Conservation (phyloP, 2,888 invertebrate species). For the Petrophora chlorosata region DNA sequence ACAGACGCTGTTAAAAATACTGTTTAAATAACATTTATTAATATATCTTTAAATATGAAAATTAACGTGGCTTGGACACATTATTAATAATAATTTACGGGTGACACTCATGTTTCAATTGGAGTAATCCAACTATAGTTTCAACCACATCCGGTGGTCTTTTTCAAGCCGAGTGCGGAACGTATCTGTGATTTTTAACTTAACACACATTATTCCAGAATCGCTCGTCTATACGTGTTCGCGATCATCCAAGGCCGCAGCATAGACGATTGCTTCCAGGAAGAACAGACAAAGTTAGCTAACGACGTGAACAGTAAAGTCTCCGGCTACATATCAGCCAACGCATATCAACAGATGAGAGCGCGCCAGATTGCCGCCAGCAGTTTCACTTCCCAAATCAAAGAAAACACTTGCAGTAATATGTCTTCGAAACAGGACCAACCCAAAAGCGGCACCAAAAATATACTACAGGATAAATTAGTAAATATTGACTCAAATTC, state of each 20-base stretch:
- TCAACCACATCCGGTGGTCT: no score
- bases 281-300: constrained; percentile 66
- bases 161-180: no score
- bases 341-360: constrained; percentile 67
- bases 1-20: no score
- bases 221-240: constrained; percentile 86
- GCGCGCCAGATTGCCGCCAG: constrained; percentile 49
- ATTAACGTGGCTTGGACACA: no score
- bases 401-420: constrained; percentile 67
- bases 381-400: constrained; percentile 63
- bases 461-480: constrained; percentile 76
- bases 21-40: no score
- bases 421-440: constrained; percentile 56
- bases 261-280: constrained; percentile 85
- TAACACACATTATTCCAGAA: constrained; percentile 71
- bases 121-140: no score
- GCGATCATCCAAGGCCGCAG: constrained; percentile 86
- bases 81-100: no score
- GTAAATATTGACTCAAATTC: constrained; percentile 74
- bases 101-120: no score
- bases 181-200: no score
- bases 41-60: no score
- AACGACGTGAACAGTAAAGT: constrained; percentile 63
- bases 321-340: constrained; percentile 79
- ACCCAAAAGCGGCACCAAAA: constrained; percentile 64